Evolutionary conservation across 2,113 vertebrate species (phyloP).

Genomic region (Hypomesus transpacificus): DNA sequence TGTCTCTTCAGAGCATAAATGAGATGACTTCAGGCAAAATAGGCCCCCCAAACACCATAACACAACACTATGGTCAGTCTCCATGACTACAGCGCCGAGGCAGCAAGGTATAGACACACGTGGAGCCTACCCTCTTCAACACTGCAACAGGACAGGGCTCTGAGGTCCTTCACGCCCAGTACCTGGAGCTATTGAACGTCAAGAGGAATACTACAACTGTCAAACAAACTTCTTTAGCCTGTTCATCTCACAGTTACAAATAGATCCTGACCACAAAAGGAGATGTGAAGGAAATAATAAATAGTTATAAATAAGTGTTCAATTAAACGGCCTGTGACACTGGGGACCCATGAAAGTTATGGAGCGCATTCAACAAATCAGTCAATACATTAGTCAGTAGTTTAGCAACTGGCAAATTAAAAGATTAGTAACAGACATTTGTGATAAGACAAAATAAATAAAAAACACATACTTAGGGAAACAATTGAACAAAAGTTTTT

Average conservation of each 20-base stretch:
- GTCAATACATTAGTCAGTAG: no score
- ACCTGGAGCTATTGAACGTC: not conserved
- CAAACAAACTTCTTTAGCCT: constrained; percentile 3
- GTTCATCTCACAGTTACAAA: not conserved
- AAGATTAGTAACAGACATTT: constrained; percentile 25
- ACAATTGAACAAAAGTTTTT: no score
- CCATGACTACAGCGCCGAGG: not conserved
- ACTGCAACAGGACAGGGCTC: not conserved
- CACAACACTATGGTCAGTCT: not conserved
- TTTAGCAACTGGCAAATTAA: no score
- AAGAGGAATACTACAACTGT: constrained; percentile 20
- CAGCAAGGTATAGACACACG: not conserved
- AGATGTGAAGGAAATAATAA: constrained; percentile 12
- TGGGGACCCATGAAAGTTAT: not conserved
- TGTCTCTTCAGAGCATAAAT: not conserved
- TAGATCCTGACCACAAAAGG: not conserved
- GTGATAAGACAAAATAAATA: constrained; percentile 27
- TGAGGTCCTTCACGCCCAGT: not conserved
- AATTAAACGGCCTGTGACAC: constrained; percentile 2
- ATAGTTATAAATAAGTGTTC: constrained; percentile 12
- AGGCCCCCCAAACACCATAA: not conserved
- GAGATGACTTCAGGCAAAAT: no score
- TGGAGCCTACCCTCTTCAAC: not conserved
- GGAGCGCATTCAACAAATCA: no score
- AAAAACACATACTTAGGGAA: no score